Base-by-base conservation (phyloP, 2,888 invertebrate genomes). In the Idaea aversata region DNA sequence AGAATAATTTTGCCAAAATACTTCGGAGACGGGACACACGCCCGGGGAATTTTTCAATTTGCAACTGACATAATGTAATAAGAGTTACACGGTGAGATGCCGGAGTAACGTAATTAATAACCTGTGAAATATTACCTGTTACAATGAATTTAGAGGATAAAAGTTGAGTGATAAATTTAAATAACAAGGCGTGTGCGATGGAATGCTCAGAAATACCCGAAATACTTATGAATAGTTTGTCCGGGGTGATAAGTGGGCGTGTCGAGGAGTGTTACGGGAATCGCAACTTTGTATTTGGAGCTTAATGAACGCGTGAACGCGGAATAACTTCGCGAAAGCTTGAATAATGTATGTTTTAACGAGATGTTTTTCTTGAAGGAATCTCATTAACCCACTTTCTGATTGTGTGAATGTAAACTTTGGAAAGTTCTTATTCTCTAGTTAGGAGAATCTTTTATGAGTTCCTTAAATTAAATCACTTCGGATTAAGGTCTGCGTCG, bases 161-260 rank as follows among this genome's bases (percentile, higher is more conserved):
- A 93, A 93, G 91, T 93, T 92, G 90, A 91, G 91, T 91, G 90
- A 91, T 93, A 93, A 92, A 92, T 93, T 92, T 89, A 90, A 90
- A 91, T 91, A 92, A 91, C 90, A 88, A 88, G 88, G 78, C 81
- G 84, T 81, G 81, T 75, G 77, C 77, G 77, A 75, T 72, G 79
- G 72, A 77, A 64, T 63, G 60, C 69, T 68, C 63, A 62, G 77
- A 79, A 82, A 83, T 82, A 82, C 82, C 87, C 84, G 79, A 86
- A 89, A 91, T 91, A 88, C 91, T 92, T 91, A 85, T 70, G 87
- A 89, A 91, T 91, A 93, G 93, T 93, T 85, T 88, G 81, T 79
- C 77, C 80, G 77, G 83, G 87, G 85, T 89, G 89, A 90, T 90
- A 90, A 88, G 89, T 87, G 86, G 86, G 84, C 82, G 84, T 82